A percentile compares a stretch with the other conserved stretches of the same genome.
Evolutionary conservation across 1,140 invertebrate species (phyloP).

Genomic region (Drosophila virilis): DNA sequence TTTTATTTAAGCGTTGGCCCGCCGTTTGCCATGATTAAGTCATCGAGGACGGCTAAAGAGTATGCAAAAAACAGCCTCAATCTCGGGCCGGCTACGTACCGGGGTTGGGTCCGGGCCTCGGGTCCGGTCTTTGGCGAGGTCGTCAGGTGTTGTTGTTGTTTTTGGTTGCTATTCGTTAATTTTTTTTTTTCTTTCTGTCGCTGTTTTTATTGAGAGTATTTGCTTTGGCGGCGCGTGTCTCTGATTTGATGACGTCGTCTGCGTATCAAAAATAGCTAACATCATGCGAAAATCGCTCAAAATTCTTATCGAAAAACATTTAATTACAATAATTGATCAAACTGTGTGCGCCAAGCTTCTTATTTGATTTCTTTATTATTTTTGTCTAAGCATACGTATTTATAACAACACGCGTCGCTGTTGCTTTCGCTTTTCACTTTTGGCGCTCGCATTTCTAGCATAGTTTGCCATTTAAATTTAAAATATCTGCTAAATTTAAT

Average conservation of each 20-base stretch:
- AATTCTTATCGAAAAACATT: conserved; percentile 36
- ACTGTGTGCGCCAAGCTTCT: conserved; percentile 25
- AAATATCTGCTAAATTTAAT: conserved; percentile 75
- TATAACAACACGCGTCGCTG: conserved; percentile 27
- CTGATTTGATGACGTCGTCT: conserved; percentile 49
- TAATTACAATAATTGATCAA: conserved; percentile 80
- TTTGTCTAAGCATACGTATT: conserved; percentile 16
- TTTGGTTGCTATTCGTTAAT: background rate
- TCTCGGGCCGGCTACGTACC: conserved; percentile 9
- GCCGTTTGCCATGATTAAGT: conserved; percentile 66
- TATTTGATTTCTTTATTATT: conserved; percentile 25
- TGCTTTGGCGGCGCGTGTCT: conserved; percentile 45
- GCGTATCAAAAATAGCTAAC: conserved; percentile 30
- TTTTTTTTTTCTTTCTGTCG: background rate
- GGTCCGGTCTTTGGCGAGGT: conserved; percentile 59
- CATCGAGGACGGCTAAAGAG: conserved; percentile 51
- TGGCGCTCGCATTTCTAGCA: conserved; percentile 66
- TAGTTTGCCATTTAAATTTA: conserved; percentile 74
- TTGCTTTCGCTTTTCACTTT: conserved; percentile 66
- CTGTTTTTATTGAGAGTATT: conserved; percentile 41
- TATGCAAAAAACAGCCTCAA: conserved; percentile 66
- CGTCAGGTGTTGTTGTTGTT: conserved; percentile 61
- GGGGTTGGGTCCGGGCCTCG: conserved; percentile 18
- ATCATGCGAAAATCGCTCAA: conserved; percentile 9
- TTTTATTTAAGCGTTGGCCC: conserved; percentile 24